These are phyloP conservation scores for Ormyrus pomaceus DNA, from an alignment of 2,888 invertebrate genomes.

Conservation along the genomic window DNA sequence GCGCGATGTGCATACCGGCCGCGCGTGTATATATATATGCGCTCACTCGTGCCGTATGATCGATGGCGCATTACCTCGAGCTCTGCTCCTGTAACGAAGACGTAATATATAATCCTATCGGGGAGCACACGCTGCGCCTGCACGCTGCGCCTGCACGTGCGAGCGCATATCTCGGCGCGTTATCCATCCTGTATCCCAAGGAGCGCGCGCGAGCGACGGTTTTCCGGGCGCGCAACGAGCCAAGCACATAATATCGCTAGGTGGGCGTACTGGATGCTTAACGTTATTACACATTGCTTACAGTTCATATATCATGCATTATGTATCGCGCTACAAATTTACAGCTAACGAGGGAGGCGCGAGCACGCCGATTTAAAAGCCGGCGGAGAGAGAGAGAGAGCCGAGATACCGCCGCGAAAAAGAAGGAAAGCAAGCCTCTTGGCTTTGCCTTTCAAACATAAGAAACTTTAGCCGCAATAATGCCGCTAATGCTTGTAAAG, in stretches of 20 bases:
- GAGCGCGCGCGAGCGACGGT: constrained; percentile 27
- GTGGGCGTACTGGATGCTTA: constrained; percentile 62
- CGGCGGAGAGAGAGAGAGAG: not conserved
- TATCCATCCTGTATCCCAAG: not conserved
- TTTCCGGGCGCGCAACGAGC: constrained; percentile 6
- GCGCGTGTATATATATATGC: not conserved
- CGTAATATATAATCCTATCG: constrained; percentile 60
- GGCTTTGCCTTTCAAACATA: not conserved
- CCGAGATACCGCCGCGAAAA: constrained; percentile 1
- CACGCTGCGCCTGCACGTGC: not conserved
- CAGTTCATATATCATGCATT: constrained; percentile 65
- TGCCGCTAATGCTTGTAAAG: constrained; percentile 7
- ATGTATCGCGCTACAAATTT: constrained; percentile 49
- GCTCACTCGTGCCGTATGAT: constrained; percentile 52
- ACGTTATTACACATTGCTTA: constrained; percentile 66
- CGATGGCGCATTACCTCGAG: constrained; percentile 60
- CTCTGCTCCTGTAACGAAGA: constrained; percentile 60
- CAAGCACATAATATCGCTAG: constrained; percentile 57
- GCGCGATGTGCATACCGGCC: not conserved
- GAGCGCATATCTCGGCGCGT: not conserved
- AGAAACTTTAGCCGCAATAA: constrained; percentile 30
- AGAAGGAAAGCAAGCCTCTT: not conserved
- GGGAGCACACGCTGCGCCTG: constrained; percentile 25
- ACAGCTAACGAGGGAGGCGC: constrained; percentile 42
- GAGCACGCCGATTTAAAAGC: constrained; percentile 22